Base-by-base conservation (phyloP, 2,113 vertebrate genomes). In the Colius striatus region DNA sequence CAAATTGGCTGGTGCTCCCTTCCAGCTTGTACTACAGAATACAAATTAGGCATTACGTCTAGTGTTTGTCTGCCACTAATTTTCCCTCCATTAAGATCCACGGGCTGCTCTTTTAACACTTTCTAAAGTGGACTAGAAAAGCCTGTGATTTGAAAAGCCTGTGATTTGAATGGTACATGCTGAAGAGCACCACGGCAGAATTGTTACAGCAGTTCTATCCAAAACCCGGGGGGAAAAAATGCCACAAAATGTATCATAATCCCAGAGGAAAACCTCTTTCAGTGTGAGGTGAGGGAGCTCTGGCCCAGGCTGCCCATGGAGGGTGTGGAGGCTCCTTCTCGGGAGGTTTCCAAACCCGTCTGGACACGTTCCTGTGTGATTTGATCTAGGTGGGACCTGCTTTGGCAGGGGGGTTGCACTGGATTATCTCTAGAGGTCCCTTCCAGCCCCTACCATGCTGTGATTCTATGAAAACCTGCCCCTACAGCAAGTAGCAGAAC, bases 401-500 rank as follows among this genome's bases (percentile, higher is more conserved):
- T 41, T 41, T 41, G 38, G 38, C 38, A 41, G 38, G 38, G 38
- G 38, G 38, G 38, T 41, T 41, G 38, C 9, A 41, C 38, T 41
- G 38, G 38, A 41, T 41, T 9, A 41, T 9, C 38, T 41, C 38
- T 41, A 41, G 38, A 41, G 38, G 38, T 41, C 38, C 38, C 38
- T 41, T 41, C 38, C 38, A 41, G 38, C 38, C 38, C 9, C 38
- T 41, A 41, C 38, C 38, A 41, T 41, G 38, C 38, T 41, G 38
- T 41, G 38, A 41, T 41, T 41, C 79, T 67, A 77, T 76, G 95
- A 88, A 96, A 97, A 84, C 43, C 60, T 92, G 75, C 18, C 76
- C 83, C 89, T 92, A 85, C 87, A 97, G 91, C 81, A 94, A 92
- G 89, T 66, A 94, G 83, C 70, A 96, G 83, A 90, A 84, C 89